These are phyloP conservation scores for Gari tellinella DNA, from an alignment of 2,888 invertebrate genomes.

Conservation along the genomic window DNA sequence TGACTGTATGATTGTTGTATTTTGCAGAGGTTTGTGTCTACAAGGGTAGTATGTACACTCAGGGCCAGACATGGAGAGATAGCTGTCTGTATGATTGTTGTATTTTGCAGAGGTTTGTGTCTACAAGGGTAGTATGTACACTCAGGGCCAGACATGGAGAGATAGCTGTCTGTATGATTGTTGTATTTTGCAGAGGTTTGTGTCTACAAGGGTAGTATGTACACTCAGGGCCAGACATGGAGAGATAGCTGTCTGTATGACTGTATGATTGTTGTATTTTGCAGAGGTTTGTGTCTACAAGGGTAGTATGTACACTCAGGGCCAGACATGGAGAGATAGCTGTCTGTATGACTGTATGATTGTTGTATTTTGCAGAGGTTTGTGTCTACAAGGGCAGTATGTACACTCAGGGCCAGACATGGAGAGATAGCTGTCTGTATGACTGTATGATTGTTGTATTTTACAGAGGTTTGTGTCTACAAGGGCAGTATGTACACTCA, in stretches of 20 bases:
- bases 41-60: slow-evolving; percentile 63
- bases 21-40: slow-evolving; percentile 66
- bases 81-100: slow-evolving; percentile 69
- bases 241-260: slow-evolving; percentile 71
- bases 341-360: slow-evolving; percentile 71
- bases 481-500: slow-evolving; percentile 64
- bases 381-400: slow-evolving; percentile 69
- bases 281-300: slow-evolving; percentile 71
- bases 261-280: slow-evolving; percentile 58
- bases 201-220: slow-evolving; percentile 67
- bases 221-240: slow-evolving; percentile 67
- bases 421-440: slow-evolving; percentile 72
- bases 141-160: slow-evolving; percentile 67
- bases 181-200: slow-evolving; percentile 63
- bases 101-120: slow-evolving; percentile 65
- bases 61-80: slow-evolving; percentile 68
- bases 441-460: slow-evolving; percentile 56
- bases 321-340: slow-evolving; percentile 71
- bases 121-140: slow-evolving; percentile 67
- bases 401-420: slow-evolving; percentile 65
- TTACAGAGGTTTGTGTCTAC: slow-evolving; percentile 69
- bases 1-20: no score
- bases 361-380: slow-evolving; percentile 58
- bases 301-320: slow-evolving; percentile 61
- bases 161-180: slow-evolving; percentile 71